Evolutionary conservation across 2,888 invertebrate genomes (phyloP), one percentile per base, ranked within the genome.

Genomic region (Mesoligia furuncula): DNA sequence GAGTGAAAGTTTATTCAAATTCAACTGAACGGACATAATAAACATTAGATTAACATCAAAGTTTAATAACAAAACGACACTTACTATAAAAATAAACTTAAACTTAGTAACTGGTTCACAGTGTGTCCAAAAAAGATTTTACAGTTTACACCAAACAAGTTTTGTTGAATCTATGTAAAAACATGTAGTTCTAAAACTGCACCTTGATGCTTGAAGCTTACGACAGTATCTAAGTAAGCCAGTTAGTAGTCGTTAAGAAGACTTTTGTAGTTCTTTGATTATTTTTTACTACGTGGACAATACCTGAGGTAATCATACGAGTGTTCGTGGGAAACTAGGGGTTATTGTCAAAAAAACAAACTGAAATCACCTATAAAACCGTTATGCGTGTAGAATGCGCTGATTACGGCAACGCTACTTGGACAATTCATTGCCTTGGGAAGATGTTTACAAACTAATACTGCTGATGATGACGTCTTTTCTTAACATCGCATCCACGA

Each of bases 1-100:
- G 13, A 82, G 71, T 74, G 81, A 84, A 85, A 82, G 75, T 75
- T 80, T 64, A 71, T 68, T 74, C 36, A 74, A 84, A 82, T 84
- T n/a, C 31, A 48, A 73, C 24, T n/a, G 8, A 31, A n/a, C 69
- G 36, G 36, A 69, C 13, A 17, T 45, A 70, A 54, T 77, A 39
- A 61, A 57, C 45, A 48, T 59, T 39, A 73, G 20, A 57, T 54
- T 31, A 51, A 62, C 48, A 83, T 77, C 15, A 45, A 65, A 61
- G 20, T 20, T 73, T 48, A 59, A n/a, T 79, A 27, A 79, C 36
- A 62, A 62, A 72, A 78, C 39, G 36, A 57, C 48, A 80, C 13
- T 39, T 64, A n/a, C 36, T 39, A 42, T 73, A 70, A 70, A 39
- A 39, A 71, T 27, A 78, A 64, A 57, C 62, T 31, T 31, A 0